Conservation (phyloP, 2,888 invertebrate genomes). For the Venustoraphidia nigricollis region DNA sequence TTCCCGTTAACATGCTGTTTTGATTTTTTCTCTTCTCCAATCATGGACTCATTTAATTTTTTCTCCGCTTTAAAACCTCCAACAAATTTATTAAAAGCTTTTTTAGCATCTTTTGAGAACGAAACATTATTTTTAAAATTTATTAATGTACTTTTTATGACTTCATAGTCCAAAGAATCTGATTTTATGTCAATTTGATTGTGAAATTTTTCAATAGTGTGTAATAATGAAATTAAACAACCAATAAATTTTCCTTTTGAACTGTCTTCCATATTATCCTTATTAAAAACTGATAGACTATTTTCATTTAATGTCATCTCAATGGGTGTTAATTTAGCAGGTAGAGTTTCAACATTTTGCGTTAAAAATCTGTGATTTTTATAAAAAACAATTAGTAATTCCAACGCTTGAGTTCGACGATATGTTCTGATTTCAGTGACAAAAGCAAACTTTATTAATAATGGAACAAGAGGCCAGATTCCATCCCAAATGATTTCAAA, state of each 20-base stretch:
- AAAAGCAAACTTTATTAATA: slow-evolving; percentile 43
- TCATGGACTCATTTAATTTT: slow-evolving; percentile 6
- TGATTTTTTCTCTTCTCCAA: slow-evolving; percentile 7
- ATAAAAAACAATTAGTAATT: slow-evolving; percentile 48
- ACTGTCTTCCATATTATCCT: slow-evolving; percentile 20
- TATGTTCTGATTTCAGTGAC: slow-evolving; percentile 43
- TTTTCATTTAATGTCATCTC: slow-evolving; percentile 31
- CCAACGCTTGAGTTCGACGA: slow-evolving; percentile 49
- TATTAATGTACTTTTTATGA: slow-evolving; percentile 23
- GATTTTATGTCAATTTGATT: slow-evolving; percentile 22
- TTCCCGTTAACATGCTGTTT: slow-evolving; percentile 9
- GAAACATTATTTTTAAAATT: slow-evolving; percentile 24
- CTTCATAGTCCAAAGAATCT: slow-evolving; percentile 26
- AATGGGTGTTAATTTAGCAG: slow-evolving; percentile 25
- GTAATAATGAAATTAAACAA: slow-evolving; percentile 36
- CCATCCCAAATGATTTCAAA: slow-evolving; percentile 50
- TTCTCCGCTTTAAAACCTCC: slow-evolving; percentile 5
- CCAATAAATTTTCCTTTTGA: slow-evolving; percentile 36
- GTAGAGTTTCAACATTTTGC: slow-evolving; percentile 24
- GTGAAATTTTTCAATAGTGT: slow-evolving; percentile 32
- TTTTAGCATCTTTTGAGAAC: slow-evolving; percentile 29
- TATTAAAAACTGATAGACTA: slow-evolving; percentile 21
- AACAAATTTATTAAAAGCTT: slow-evolving; percentile 27
- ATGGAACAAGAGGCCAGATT: slow-evolving; percentile 39
- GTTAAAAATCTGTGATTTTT: slow-evolving; percentile 34